phyloP scores from a whole-genome alignment of 2,113 vertebrate genomes.

The Collichthys lucidus region DNA sequence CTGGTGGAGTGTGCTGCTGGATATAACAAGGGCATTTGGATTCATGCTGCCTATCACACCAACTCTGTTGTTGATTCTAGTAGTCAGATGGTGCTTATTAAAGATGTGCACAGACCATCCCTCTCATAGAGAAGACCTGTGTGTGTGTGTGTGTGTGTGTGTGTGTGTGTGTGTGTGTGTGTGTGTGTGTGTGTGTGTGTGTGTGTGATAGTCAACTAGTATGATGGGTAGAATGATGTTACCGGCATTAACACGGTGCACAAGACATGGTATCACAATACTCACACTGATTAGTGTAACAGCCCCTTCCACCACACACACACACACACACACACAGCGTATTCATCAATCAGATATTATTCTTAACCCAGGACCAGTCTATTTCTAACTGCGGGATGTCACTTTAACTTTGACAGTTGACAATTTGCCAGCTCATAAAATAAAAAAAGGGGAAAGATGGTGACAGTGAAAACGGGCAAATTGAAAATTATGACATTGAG shows the following conservation, averaged over 20 bases:
- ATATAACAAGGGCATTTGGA: conserved; percentile 76
- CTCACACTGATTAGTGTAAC: conserved; percentile 54
- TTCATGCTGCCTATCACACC: conserved; percentile 78
- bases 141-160: conserved; percentile 18
- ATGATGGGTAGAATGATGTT: conserved; percentile 64
- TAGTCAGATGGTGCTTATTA: conserved; percentile 76
- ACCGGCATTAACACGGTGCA: conserved; percentile 55
- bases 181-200: conserved; percentile 1
- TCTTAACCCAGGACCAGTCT: conserved; percentile 29
- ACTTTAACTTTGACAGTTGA: conserved; percentile 52
- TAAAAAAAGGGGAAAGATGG: conserved; percentile 19
- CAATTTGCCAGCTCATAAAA: conserved; percentile 65
- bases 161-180: background rate
- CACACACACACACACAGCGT: conserved; percentile 26
- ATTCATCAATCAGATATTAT: conserved; percentile 60
- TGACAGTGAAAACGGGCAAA: conserved; percentile 62
- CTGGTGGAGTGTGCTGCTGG: conserved; percentile 61
- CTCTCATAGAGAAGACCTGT: conserved; percentile 30
- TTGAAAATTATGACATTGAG: conserved; percentile 75
- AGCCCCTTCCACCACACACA: conserved; percentile 44
- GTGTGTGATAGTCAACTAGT: conserved; percentile 48
- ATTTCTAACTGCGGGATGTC: conserved; percentile 46
- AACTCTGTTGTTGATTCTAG: conserved; percentile 63
- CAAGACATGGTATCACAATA: conserved; percentile 58
- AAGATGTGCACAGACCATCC: conserved; percentile 59